These are phyloP conservation scores for Heliconius aoede DNA, from an alignment of 2,888 invertebrate genomes.

Conservation along the genomic window DNA sequence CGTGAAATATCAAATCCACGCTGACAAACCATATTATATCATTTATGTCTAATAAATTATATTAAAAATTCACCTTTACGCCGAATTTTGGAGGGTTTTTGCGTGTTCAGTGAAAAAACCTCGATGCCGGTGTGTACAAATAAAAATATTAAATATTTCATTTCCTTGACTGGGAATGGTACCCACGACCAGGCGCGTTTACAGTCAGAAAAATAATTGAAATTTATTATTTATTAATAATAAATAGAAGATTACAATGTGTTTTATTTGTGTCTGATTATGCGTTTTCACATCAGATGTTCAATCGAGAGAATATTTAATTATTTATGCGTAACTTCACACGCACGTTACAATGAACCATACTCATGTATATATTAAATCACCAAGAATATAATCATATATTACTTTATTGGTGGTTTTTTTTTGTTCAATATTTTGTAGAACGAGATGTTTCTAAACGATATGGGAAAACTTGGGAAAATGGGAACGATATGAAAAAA, in stretches of 20 bases:
- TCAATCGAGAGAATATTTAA: constrained; percentile 23
- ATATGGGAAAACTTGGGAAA: background rate
- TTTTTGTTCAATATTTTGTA: background rate
- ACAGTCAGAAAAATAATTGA: background rate
- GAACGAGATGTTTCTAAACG: background rate
- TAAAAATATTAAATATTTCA: no score
- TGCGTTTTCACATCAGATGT: constrained; percentile 31
- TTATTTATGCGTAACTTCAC: constrained; percentile 42
- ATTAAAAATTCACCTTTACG: no score
- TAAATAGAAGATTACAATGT: constrained; percentile 16
- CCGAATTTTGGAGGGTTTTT: no score
- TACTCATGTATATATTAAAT: constrained; percentile 25
- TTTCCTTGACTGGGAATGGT: no score
- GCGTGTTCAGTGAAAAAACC: no score
- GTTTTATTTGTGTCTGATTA: constrained; percentile 22
- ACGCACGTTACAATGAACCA: constrained; percentile 31
- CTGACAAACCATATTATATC: no score
- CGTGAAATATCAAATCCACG: no score
- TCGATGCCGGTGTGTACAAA: no score
- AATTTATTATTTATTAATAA: background rate
- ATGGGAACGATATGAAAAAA: no score
- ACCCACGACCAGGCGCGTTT: no score
- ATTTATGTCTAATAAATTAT: no score
- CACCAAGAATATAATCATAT: background rate
- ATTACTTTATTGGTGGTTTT: background rate